Evolutionary conservation across 2,888 invertebrate genomes (phyloP).

Genomic region (Rhorus exstirpatorius): DNA sequence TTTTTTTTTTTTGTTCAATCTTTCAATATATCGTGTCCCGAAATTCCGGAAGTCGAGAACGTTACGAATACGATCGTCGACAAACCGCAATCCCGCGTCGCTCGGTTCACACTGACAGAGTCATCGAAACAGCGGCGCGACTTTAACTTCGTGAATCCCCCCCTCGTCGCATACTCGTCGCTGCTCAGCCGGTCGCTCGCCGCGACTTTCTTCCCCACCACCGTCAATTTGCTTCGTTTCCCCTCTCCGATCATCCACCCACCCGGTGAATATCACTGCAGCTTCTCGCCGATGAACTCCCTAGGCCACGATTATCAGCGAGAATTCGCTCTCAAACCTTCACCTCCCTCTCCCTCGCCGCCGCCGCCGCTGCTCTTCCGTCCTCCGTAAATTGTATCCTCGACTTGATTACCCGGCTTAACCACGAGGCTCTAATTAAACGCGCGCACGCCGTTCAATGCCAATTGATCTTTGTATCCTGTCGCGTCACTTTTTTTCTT

Average conservation of each 20-base stretch:
- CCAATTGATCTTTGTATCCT: slow-evolving; percentile 54
- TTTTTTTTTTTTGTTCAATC: slow-evolving; percentile 5
- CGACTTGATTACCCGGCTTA: slow-evolving; percentile 61
- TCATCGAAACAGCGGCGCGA: slow-evolving; percentile 69
- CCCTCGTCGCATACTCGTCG: not conserved
- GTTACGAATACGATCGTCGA: slow-evolving; percentile 44
- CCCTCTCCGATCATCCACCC: slow-evolving; percentile 41
- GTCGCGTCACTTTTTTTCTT: slow-evolving; percentile 45
- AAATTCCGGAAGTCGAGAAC: slow-evolving; percentile 19
- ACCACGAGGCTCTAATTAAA: slow-evolving; percentile 65
- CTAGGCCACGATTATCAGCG: slow-evolving; percentile 10
- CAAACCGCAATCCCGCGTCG: slow-evolving; percentile 68
- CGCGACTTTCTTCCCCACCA: slow-evolving; percentile 28
- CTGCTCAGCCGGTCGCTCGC: slow-evolving; percentile 31
- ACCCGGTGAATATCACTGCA: slow-evolving; percentile 62
- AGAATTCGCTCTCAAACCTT: slow-evolving; percentile 33
- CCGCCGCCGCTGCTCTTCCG: slow-evolving; percentile 18
- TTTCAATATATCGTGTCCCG: not conserved
- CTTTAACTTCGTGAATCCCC: slow-evolving; percentile 62
- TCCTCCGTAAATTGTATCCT: slow-evolving; percentile 47
- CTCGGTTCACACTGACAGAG: slow-evolving; percentile 70
- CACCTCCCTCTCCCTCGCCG: slow-evolving; percentile 21
- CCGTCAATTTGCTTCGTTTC: slow-evolving; percentile 13
- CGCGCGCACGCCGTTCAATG: slow-evolving; percentile 54
- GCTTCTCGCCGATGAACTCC: slow-evolving; percentile 55